Base-by-base conservation (phyloP, 2,113 vertebrate genomes). In the Saccopteryx leptura region DNA sequence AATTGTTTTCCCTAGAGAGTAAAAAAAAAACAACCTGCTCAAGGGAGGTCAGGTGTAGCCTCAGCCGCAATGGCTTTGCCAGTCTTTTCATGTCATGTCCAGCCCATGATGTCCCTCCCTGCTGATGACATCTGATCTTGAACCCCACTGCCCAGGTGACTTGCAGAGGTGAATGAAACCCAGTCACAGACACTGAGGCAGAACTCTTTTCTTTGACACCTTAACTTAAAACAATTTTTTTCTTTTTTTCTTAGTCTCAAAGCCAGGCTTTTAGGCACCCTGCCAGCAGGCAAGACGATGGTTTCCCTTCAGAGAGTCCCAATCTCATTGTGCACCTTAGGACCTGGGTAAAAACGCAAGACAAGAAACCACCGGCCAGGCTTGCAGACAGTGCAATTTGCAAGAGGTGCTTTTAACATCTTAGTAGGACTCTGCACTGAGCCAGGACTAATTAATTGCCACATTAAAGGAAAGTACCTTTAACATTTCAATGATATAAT, bases 381-480 rank as follows among this genome's bases (percentile, higher is more conserved):
- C 96, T 94, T 92, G 50, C 90, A 87, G 92, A 74, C 83, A 14
- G 79, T 33, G 80, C 91, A 80, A 94, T 94, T 93, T 84, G 75
- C 86, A 58, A 90, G 81, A 65, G 85, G 93, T 63, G 92, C 90
- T 87, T 95, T 80, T 72, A 78, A 60, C 68, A 12, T 83, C 66
- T 54, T 88, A 4, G 13, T 5, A 84, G 82, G 56, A 31, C 78
- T 54, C 85, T n/a, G 89, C 93, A 61, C 65, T 48, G 88, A 95
- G 85, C 54, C n/a, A 5, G 96, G 91, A 94, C 82, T 97, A 89
- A 96, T 96, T 82, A 97, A 97, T 88, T 83, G 95, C 94, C 69
- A 82, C 93, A 87, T 85, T 96, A 95, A 95, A 95, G 94, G 88
- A 92, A 93, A 88, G 88, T 81, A 97, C 96, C 94, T 97, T 93